These are phyloP conservation scores for Drosophila nr. perissopoda DNA, from an alignment of 2,888 invertebrate species.

Conservation along the genomic window DNA sequence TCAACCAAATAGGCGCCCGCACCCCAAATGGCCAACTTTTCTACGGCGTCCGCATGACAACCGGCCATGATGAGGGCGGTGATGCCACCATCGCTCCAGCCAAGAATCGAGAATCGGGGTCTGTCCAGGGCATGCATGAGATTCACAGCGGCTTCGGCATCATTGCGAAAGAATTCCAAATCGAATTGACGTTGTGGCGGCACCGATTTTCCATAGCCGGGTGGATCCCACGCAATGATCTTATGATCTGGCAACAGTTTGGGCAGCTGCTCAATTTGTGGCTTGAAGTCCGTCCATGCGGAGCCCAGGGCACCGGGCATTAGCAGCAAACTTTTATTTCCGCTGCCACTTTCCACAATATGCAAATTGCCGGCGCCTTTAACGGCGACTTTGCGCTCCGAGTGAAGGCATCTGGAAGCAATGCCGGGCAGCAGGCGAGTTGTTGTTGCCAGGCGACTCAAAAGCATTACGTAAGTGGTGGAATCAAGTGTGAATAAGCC, in stretches of 20 bases:
- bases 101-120: conserved; percentile 90
- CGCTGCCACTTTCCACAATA: conserved; percentile 87
- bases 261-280: conserved; percentile 88
- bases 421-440: conserved; percentile 24
- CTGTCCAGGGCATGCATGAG: conserved; percentile 91
- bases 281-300: conserved; percentile 93
- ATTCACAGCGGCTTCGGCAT: conserved; percentile 89
- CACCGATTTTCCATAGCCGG: conserved; percentile 93
- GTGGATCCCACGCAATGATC: conserved; percentile 91
- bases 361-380: conserved; percentile 87
- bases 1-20: conserved; percentile 90
- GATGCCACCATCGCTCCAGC: conserved; percentile 96
- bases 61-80: conserved; percentile 91
- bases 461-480: conserved; percentile 66
- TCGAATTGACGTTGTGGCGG: conserved; percentile 91
- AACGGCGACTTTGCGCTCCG: conserved; percentile 88
- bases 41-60: conserved; percentile 88
- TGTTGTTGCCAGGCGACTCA: conserved; percentile 15
- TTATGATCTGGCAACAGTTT: conserved; percentile 81
- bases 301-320: conserved; percentile 93
- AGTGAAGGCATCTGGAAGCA: conserved; percentile 45
- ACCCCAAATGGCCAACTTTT: conserved; percentile 92
- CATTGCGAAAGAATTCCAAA: conserved; percentile 89
- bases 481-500: conserved; percentile 19
- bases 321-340: conserved; percentile 86